phyloP scores from a whole-genome alignment of 1,140 invertebrate genomes.

The Cepaea nemoralis region DNA sequence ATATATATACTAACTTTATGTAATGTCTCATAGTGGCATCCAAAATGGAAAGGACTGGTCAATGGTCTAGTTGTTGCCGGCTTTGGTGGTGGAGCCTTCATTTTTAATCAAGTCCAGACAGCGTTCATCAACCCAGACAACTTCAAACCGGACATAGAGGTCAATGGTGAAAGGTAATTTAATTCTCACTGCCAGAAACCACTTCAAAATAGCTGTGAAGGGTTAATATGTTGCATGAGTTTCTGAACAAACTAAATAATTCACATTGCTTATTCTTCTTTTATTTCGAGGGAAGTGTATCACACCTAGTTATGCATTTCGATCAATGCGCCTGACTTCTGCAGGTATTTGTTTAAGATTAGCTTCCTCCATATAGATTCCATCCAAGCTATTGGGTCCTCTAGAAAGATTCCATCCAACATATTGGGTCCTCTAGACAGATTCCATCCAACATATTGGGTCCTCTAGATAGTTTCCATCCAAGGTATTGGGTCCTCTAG shows the following conservation, averaged over 20 bases:
- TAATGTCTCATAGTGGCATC: slow-evolving; percentile 69
- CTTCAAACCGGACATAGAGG: slow-evolving; percentile 44
- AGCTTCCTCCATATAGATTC: too few relatives aligned
- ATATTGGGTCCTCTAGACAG: too few relatives aligned
- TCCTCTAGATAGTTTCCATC: too few relatives aligned
- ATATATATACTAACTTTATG: background rate
- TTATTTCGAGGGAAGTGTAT: too few relatives aligned
- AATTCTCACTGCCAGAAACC: background rate
- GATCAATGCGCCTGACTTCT: background rate
- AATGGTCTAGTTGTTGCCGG: slow-evolving; percentile 71
- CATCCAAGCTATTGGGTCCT: too few relatives aligned
- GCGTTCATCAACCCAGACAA: slow-evolving; percentile 72
- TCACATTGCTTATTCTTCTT: too few relatives aligned
- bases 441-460: too few relatives aligned
- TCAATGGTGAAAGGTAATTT: slow-evolving; percentile 22
- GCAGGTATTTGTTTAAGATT: background rate
- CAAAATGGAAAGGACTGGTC: slow-evolving; percentile 68
- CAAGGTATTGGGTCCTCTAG: too few relatives aligned
- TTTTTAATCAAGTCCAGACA: slow-evolving; percentile 71
- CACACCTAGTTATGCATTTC: too few relatives aligned
- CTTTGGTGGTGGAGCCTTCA: slow-evolving; percentile 69
- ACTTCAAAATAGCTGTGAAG: background rate
- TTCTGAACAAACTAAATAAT: background rate
- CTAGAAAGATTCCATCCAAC: too few relatives aligned
- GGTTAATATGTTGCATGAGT: background rate